Evolutionary conservation across 2,113 vertebrate genomes (phyloP).

Genomic region (Xiphorhynchus elegans): DNA sequence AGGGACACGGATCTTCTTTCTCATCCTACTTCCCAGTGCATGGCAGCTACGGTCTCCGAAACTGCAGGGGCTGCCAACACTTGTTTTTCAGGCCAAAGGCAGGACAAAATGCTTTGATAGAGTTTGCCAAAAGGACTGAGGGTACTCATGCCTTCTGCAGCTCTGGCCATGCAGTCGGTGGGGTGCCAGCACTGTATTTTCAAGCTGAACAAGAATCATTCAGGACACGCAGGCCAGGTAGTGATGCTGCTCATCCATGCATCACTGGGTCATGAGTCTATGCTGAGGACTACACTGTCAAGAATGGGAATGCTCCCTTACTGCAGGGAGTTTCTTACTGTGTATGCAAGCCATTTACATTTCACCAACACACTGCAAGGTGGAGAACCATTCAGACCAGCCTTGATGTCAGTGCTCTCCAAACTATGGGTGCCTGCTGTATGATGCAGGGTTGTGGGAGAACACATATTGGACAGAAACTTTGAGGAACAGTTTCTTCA

Average conservation of each 20-base stretch:
- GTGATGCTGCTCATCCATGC: background rate
- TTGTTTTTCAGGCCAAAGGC: background rate
- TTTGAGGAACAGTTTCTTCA: background rate
- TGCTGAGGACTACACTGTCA: background rate
- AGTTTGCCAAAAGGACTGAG: background rate
- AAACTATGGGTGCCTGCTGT: background rate
- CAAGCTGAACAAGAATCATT: background rate
- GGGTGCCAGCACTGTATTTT: background rate
- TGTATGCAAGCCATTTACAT: rapidly evolving
- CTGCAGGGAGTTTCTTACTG: background rate
- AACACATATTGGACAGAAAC: background rate
- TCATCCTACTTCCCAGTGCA: background rate
- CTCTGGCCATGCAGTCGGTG: background rate
- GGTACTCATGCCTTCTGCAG: background rate
- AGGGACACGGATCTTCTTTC: background rate
- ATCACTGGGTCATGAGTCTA: background rate
- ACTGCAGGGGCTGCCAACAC: background rate
- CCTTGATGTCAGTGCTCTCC: background rate
- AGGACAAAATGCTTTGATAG: background rate
- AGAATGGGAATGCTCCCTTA: background rate
- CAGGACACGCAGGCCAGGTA: background rate
- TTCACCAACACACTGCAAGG: background rate
- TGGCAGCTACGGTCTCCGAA: background rate
- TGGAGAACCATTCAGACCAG: background rate
- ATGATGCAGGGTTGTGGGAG: background rate